Evolutionary conservation across 2,888 invertebrate genomes (phyloP).

Genomic region (Drosophila maculinotata): DNA sequence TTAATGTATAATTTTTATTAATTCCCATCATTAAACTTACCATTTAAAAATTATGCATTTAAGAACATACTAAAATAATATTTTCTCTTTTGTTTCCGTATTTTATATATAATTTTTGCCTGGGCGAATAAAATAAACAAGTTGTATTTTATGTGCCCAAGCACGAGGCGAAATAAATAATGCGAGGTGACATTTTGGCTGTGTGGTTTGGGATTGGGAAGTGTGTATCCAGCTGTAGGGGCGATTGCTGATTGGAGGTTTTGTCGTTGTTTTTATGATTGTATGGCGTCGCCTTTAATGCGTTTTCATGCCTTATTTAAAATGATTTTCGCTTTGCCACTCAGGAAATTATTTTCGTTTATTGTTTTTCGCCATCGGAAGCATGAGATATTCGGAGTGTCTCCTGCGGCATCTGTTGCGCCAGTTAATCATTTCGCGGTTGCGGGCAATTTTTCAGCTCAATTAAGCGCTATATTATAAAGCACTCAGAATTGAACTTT

Average conservation of each 20-base stretch:
- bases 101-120: constrained; percentile 29
- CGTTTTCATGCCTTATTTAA: constrained; percentile 77
- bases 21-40: too few relatives aligned
- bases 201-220: neutral
- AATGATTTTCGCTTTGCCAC: constrained; percentile 70
- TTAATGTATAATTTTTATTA: too few relatives aligned
- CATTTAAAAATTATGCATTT: neutral
- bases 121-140: constrained; percentile 57
- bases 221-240: neutral
- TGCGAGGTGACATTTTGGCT: constrained; percentile 47
- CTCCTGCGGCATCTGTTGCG: constrained; percentile 59
- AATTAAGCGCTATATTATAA: constrained; percentile 49
- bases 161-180: constrained; percentile 57
- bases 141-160: constrained; percentile 39
- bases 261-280: constrained; percentile 1
- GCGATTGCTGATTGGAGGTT: neutral
- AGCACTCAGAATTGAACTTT: constrained; percentile 21
- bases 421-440: constrained; percentile 51
- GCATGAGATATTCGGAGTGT: constrained; percentile 24
- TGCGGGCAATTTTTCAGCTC: constrained; percentile 51
- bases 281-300: constrained; percentile 65
- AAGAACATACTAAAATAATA: constrained; percentile 2
- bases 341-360: constrained; percentile 68
- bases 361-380: constrained; percentile 50
- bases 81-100: constrained; percentile 10